Conservation (phyloP, 2,797 vertebrate species). For the Sphenopsis melanotis region DNA sequence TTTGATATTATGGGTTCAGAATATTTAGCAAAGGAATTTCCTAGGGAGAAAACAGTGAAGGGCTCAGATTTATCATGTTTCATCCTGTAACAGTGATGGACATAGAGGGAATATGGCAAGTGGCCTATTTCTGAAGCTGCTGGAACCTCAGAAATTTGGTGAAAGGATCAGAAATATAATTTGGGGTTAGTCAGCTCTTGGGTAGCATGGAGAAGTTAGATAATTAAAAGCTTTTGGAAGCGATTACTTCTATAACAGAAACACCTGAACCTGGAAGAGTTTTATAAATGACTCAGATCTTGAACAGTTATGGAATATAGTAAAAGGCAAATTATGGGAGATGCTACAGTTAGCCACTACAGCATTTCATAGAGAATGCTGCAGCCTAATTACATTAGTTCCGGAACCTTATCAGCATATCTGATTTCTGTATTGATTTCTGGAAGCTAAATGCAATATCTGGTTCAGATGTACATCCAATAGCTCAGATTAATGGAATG, state of each 20-base stretch:
- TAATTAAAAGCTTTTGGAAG: conserved; percentile 9
- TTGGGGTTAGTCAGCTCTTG: background rate
- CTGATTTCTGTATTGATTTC: conserved; percentile 47
- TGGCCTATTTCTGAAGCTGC: background rate
- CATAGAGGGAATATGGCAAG: background rate
- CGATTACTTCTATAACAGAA: background rate
- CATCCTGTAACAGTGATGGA: background rate
- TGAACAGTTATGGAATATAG: background rate
- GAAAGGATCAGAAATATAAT: background rate
- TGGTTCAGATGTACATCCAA: conserved; percentile 30
- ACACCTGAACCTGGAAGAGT: background rate
- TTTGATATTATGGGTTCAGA: background rate
- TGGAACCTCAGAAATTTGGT: background rate
- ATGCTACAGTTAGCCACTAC: conserved; percentile 17
- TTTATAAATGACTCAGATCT: conserved; percentile 10
- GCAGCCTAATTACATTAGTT: conserved; percentile 53
- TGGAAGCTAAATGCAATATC: conserved; percentile 33
- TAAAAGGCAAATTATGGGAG: conserved; percentile 18
- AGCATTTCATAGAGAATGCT: background rate
- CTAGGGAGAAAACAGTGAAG: background rate
- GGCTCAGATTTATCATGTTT: background rate
- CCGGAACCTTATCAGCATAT: conserved; percentile 38
- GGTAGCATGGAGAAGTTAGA: background rate
- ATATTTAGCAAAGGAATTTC: background rate
- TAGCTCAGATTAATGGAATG: conserved; percentile 42